Evolutionary conservation across 2,797 vertebrate genomes (phyloP).

Genomic region (Tamandua tetradactyla): DNA sequence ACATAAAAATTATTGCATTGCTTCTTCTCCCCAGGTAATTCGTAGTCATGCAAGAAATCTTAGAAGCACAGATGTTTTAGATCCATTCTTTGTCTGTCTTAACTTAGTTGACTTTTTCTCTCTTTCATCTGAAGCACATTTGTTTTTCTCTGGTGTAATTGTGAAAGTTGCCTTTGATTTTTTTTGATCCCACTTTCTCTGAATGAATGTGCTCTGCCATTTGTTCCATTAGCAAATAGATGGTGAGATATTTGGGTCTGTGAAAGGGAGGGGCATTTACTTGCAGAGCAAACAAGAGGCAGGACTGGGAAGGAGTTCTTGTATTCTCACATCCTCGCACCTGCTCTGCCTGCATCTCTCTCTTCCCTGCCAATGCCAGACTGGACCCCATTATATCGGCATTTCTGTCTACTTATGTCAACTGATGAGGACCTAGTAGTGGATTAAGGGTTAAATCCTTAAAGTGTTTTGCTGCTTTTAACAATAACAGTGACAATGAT

Average conservation of each 20-base stretch:
- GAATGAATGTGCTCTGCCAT: not conserved
- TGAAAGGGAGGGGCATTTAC: rapidly evolving
- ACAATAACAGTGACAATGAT: not conserved
- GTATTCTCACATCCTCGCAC: not conserved
- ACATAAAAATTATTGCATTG: not conserved
- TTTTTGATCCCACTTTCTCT: not conserved
- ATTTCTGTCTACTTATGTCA: not conserved
- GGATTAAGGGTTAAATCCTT: not conserved
- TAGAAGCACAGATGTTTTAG: rapidly evolving
- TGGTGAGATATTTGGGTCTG: not conserved
- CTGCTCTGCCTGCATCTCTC: rapidly evolving
- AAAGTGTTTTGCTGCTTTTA: not conserved
- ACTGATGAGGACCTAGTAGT: rapidly evolving
- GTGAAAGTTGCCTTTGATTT: not conserved
- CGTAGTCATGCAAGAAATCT: not conserved
- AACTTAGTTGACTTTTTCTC: not conserved
- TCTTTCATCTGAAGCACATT: not conserved
- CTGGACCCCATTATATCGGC: rapidly evolving
- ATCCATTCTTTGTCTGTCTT: not conserved
- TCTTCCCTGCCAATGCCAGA: too few relatives aligned
- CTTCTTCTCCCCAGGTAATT: not conserved
- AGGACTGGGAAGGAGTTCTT: rapidly evolving
- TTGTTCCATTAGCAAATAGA: not conserved
- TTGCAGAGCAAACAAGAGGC: not conserved
- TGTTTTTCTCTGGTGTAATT: not conserved